Conservation (phyloP, 2,888 invertebrate species). For the Chrysina gloriosa region DNA sequence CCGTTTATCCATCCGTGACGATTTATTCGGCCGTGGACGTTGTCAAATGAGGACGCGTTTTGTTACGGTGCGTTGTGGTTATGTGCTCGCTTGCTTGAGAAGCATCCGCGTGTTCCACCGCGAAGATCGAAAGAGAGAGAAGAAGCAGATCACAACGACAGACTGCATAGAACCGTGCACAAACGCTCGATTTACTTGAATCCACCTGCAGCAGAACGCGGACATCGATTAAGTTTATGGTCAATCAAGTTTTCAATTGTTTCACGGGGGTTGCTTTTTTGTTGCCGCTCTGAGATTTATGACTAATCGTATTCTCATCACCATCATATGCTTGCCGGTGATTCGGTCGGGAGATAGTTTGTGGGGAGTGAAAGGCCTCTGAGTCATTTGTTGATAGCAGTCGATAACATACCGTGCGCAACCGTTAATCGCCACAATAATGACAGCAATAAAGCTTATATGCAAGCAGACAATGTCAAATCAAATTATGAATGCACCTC, state of each 20-base stretch:
- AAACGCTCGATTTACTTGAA: conserved; percentile 3
- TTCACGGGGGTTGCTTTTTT: conserved; percentile 20
- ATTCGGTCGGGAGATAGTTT: neutral
- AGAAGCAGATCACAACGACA: neutral
- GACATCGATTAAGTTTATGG: conserved; percentile 14
- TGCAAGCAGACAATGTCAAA: neutral
- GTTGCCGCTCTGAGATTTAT: neutral
- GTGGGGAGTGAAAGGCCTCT: conserved; percentile 19
- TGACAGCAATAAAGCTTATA: conserved; percentile 5
- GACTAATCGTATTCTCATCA: conserved; percentile 8
- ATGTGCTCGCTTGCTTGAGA: neutral
- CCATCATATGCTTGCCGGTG: neutral
- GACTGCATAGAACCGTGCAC: neutral
- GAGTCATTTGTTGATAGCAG: conserved; percentile 19
- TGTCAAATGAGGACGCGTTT: conserved; percentile 49
- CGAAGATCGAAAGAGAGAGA: neutral
- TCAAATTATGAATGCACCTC: neutral
- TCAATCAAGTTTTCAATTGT: conserved; percentile 29
- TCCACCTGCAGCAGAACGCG: conserved; percentile 22
- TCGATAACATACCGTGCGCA: neutral
- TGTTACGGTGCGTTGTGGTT: conserved; percentile 40
- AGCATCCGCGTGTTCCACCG: neutral
- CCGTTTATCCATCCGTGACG: conserved; percentile 50
- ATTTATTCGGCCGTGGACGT: conserved; percentile 49
- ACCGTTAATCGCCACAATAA: conserved; percentile 4